Conservation (phyloP, 37 sponge, comb jelly and placozoan genomes). For the Spongilla lacustris region DNA sequence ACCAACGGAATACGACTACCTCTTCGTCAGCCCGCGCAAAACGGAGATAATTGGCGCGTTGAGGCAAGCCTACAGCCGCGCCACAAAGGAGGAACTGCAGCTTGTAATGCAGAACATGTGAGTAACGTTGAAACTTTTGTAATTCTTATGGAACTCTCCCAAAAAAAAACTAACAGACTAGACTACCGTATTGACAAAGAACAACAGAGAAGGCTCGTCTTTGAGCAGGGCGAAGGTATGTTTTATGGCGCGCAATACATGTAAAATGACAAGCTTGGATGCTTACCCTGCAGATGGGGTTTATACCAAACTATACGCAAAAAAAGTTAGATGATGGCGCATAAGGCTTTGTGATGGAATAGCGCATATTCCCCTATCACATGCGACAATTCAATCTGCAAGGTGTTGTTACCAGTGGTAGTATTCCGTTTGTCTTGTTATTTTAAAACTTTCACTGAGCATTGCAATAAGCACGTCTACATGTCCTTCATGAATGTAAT, state of each 20-base stretch:
- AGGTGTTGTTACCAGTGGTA: neutral
- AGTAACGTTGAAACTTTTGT: neutral
- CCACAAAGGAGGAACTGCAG: slow-evolving; percentile 46
- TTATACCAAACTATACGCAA: neutral
- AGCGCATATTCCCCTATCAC: too few species aligned
- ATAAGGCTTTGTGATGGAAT: too few species aligned
- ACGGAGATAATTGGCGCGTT: slow-evolving; percentile 59
- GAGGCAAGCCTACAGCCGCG: slow-evolving; percentile 31
- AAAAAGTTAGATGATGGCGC: neutral
- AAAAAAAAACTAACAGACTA: slow-evolving; percentile 24
- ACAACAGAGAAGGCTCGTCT: slow-evolving; percentile 57
- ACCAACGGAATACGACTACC: slow-evolving; percentile 86
- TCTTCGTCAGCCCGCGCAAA: slow-evolving; percentile 76
- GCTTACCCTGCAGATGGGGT: neutral
- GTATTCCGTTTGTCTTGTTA: neutral
- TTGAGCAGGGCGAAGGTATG: slow-evolving; percentile 53
- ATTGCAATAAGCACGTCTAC: too few species aligned
- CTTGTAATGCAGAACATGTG: slow-evolving; percentile 59
- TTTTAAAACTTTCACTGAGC: too few species aligned
- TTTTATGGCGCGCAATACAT: neutral
- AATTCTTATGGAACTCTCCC: neutral
- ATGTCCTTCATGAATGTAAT: too few species aligned
- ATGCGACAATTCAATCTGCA: neutral
- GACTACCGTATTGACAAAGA: slow-evolving; percentile 73
- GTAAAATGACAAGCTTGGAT: neutral